These are phyloP conservation scores for Holacanthus passer DNA, from an alignment of 2,113 vertebrate genomes.

Conservation along the genomic window DNA sequence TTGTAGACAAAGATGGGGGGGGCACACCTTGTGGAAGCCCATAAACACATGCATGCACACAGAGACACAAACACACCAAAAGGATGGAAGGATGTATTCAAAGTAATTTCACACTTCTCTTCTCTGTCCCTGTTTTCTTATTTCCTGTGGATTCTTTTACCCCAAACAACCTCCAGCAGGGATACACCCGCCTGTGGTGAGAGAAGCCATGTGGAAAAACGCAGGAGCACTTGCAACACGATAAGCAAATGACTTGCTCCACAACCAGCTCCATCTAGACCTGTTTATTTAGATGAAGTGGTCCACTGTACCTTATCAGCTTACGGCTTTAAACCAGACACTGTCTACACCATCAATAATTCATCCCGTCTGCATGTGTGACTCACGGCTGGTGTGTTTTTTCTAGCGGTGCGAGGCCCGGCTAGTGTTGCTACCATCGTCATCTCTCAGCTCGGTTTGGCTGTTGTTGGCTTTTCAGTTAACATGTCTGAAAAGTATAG, in stretches of 20 bases:
- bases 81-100: slow-evolving; percentile 40
- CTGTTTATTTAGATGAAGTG: slow-evolving; percentile 74
- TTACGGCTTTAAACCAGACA: slow-evolving; percentile 65
- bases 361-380: slow-evolving; percentile 63
- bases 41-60: neutral
- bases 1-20: slow-evolving; percentile 21
- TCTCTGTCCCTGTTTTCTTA: slow-evolving; percentile 52
- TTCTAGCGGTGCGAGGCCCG: slow-evolving; percentile 15
- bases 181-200: slow-evolving; percentile 42
- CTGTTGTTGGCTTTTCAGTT: slow-evolving; percentile 25
- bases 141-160: slow-evolving; percentile 42
- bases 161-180: slow-evolving; percentile 43
- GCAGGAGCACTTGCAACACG: slow-evolving; percentile 27
- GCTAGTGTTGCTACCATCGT: slow-evolving; percentile 35
- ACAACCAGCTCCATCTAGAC: slow-evolving; percentile 41
- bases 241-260: slow-evolving; percentile 51
- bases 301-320: slow-evolving; percentile 66
- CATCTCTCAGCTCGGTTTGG: slow-evolving; percentile 23
- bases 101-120: slow-evolving; percentile 68
- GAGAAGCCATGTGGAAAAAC: slow-evolving; percentile 60
- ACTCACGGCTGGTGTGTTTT: slow-evolving; percentile 37
- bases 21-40: neutral
- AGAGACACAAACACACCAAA: neutral
- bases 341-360: slow-evolving; percentile 71
- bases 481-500: slow-evolving; percentile 38